Conservation (phyloP, 1,140 invertebrate genomes). For the Lordiphosa clarofinis region DNA sequence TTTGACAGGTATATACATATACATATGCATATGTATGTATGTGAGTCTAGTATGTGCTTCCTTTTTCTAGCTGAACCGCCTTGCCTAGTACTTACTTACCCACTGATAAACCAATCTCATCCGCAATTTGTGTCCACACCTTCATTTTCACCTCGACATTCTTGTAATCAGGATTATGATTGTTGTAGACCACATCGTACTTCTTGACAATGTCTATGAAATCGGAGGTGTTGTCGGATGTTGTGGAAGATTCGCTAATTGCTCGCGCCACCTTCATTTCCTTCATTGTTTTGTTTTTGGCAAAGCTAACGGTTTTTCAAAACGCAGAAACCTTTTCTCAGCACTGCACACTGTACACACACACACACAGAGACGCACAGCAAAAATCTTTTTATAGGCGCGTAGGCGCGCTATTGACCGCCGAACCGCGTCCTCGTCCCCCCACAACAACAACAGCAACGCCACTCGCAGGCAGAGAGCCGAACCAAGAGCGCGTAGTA, state of each 20-base stretch:
- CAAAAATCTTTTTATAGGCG: constrained; percentile 44
- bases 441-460: constrained; percentile 5
- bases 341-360: constrained; percentile 1
- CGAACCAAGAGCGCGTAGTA: constrained; percentile 27
- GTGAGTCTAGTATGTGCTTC: constrained; percentile 1
- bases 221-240: constrained; percentile 76
- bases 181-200: constrained; percentile 78
- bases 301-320: constrained; percentile 25
- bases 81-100: constrained; percentile 45
- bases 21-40: not conserved
- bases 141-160: constrained; percentile 78
- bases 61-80: constrained; percentile 8
- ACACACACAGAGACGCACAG: constrained; percentile 15
- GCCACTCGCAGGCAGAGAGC: constrained; percentile 22
- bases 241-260: constrained; percentile 75
- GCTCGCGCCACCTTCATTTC: constrained; percentile 70
- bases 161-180: constrained; percentile 78
- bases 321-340: constrained; percentile 1
- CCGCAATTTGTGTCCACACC: constrained; percentile 75
- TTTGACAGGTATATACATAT: constrained; percentile 1
- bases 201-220: constrained; percentile 78
- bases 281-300: constrained; percentile 43
- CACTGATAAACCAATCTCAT: constrained; percentile 76
- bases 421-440: constrained; percentile 10
- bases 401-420: constrained; percentile 36